These are phyloP conservation scores for Hapalemur alaotrensis DNA, from an alignment of 2,797 vertebrate genomes.

Conservation along the genomic window DNA sequence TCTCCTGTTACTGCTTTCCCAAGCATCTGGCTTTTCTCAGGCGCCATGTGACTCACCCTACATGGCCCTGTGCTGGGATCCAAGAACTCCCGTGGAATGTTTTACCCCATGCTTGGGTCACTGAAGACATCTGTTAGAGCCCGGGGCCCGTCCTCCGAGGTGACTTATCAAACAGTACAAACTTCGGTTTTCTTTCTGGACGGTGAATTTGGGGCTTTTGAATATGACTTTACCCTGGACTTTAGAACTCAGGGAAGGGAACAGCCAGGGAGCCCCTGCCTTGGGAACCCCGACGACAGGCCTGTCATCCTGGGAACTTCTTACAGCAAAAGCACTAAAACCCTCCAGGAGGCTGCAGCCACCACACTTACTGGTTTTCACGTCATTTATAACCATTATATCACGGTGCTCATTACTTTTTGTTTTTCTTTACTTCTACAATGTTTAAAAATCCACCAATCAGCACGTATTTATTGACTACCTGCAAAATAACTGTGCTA, in stretches of 20 bases:
- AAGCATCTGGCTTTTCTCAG: constrained; percentile 70
- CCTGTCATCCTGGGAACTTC: background rate
- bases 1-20: constrained; percentile 63
- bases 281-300: background rate
- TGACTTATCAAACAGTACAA: background rate
- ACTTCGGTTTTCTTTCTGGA: background rate
- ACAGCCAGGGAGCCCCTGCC: background rate
- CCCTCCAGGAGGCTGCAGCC: background rate
- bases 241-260: background rate
- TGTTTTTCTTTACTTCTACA: background rate
- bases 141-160: background rate
- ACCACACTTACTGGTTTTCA: background rate
- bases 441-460: background rate
- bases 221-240: background rate
- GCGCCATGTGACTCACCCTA: constrained; percentile 53
- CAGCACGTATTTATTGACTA: background rate
- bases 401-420: background rate
- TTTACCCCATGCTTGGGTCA: background rate
- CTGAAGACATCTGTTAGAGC: constrained; percentile 7
- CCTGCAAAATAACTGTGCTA: background rate
- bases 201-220: background rate
- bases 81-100: constrained; percentile 26
- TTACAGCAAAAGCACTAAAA: background rate
- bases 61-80: background rate
- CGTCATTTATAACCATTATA: background rate